Base-by-base conservation (phyloP, 2,797 vertebrate species). In the Premnoplex brunnescens region DNA sequence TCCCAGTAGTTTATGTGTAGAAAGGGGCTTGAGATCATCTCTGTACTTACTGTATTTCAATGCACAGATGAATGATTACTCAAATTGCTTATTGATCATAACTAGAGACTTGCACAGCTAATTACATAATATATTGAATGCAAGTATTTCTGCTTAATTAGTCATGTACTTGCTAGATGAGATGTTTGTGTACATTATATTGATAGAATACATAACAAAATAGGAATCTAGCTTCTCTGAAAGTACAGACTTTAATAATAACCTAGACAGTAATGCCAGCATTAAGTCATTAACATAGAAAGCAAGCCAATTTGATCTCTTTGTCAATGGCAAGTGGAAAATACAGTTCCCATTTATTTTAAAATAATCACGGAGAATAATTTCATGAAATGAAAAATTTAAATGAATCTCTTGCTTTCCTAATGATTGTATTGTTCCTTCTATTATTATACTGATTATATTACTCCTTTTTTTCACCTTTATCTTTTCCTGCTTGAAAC, bases 81-180 rank as follows among this genome's bases (percentile, higher is more conserved):
- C n/a, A 58, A 78, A 82, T 63, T 72, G 17, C 36, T 71, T 91
- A 89, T 91, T 82, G 85, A 91, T 89, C 63, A 41, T 76, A 62
- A 76, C 43, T 85, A 85, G 21, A 55, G 66, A 67, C 59, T 76
- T 93, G 22, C 59, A 74, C 37, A 67, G 48, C 75, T 93, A 89
- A 86, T 90, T 76, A 44, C 7, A 22, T 80, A 76, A 85, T 82
- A 24, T 60, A 78, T 62, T 86, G 74, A 74, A 88, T 89, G 24
- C 27, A 44, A 55, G 18, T 48, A 55, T 93, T 89, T 95, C 43
- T 91, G 75, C 58, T 63, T 74, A 94, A 77, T 93, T 93, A 91
- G 76, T 89, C 49, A 77, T 67, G 34, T 44, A 30, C 21, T 83
- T 71, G 43, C 32, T 73, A 37, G 60, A 64, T 44, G 52, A 86